These are phyloP conservation scores for Nycteola revayana DNA, from an alignment of 2,888 invertebrate species.

Conservation along the genomic window DNA sequence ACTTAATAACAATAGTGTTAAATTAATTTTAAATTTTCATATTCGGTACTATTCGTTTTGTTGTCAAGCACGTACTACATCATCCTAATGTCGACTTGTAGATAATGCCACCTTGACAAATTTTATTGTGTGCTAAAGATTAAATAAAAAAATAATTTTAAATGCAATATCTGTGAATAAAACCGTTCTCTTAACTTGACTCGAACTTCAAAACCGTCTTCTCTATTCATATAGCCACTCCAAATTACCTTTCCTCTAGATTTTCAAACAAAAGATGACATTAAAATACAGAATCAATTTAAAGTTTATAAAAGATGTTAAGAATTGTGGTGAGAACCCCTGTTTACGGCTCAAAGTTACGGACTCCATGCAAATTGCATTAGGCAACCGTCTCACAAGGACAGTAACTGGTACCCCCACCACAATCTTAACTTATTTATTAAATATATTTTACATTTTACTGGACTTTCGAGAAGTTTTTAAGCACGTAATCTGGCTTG, in stretches of 20 bases:
- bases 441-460: slow-evolving; percentile 31
- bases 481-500: slow-evolving; percentile 22
- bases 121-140: too few species aligned
- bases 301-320: slow-evolving; percentile 34
- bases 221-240: slow-evolving; percentile 10
- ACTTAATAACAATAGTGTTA: too few species aligned
- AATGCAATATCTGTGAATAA: too few species aligned
- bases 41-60: too few species aligned
- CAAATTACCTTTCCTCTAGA: slow-evolving; percentile 12
- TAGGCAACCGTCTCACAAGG: slow-evolving; percentile 30
- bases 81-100: too few species aligned
- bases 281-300: slow-evolving; percentile 37
- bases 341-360: slow-evolving; percentile 34
- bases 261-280: slow-evolving; percentile 23
- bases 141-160: too few species aligned
- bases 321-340: slow-evolving; percentile 24
- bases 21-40: too few species aligned
- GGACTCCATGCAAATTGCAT: slow-evolving; percentile 39
- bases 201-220: too few species aligned
- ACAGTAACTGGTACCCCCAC: slow-evolving; percentile 22
- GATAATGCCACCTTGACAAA: too few species aligned
- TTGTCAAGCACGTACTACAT: too few species aligned
- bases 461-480: slow-evolving; percentile 30
- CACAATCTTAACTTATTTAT: slow-evolving; percentile 37
- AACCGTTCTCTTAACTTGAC: too few species aligned